Conservation (phyloP, 2,113 vertebrate genomes). For the Craseonycteris thonglongyai region DNA sequence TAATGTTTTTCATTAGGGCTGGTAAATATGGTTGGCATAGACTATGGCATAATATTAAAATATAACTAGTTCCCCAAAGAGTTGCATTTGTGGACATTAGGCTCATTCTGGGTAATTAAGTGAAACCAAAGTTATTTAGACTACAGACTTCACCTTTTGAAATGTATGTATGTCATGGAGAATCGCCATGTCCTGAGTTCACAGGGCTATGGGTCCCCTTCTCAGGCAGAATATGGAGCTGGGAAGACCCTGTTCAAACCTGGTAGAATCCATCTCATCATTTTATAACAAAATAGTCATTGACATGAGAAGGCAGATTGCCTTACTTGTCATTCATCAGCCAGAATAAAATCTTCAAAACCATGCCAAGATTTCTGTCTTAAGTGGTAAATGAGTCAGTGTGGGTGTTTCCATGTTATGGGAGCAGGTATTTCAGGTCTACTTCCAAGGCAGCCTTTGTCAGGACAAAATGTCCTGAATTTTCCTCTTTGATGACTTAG, state of each 20-base stretch:
- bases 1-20: background rate
- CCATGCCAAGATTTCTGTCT: background rate
- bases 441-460: background rate
- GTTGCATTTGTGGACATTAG: background rate
- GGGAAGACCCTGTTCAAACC: background rate
- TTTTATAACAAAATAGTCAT: background rate
- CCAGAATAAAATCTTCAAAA: background rate
- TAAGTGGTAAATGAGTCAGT: background rate
- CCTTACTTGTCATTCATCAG: background rate
- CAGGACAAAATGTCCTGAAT: background rate
- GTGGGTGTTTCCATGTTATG: background rate
- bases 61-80: background rate
- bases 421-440: constrained; percentile 42
- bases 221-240: background rate
- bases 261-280: background rate
- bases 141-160: background rate
- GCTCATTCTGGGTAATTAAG: background rate
- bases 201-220: accelerated
- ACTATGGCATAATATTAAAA: background rate
- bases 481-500: constrained; percentile 36
- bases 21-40: background rate
- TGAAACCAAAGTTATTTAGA: background rate
- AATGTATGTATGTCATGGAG: background rate
- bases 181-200: background rate
- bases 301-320: background rate